Evolutionary conservation across 2,797 vertebrate species (phyloP).

Genomic region (Malacoctenus gilli): DNA sequence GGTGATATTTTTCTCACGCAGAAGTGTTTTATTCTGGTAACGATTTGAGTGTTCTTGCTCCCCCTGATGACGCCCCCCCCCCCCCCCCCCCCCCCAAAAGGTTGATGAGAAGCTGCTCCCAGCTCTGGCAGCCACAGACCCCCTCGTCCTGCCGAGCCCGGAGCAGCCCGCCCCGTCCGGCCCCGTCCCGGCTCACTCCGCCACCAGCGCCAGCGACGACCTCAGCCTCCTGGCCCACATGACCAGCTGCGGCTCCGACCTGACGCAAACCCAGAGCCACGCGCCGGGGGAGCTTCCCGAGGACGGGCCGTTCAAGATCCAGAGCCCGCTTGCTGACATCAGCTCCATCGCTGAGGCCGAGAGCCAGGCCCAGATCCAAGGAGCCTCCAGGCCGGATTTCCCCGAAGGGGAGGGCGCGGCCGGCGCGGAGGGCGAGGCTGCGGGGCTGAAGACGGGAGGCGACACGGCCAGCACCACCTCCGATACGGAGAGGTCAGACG

Average conservation of each 20-base stretch:
- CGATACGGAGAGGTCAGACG: slow-evolving; percentile 97
- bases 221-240: slow-evolving; percentile 96
- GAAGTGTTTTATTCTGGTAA: slow-evolving; percentile 1
- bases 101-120: slow-evolving; percentile 95
- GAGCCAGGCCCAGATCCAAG: slow-evolving; percentile 74
- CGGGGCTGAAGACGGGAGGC: slow-evolving; percentile 82
- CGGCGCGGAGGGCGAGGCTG: slow-evolving; percentile 83
- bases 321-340: slow-evolving; percentile 91
- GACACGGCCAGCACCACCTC: slow-evolving; percentile 94
- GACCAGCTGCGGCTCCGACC: slow-evolving; percentile 87
- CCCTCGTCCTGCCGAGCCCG: slow-evolving; percentile 87
- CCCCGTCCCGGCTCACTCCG: slow-evolving; percentile 54
- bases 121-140: slow-evolving; percentile 89
- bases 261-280: slow-evolving; percentile 85
- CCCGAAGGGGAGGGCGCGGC: slow-evolving; percentile 86
- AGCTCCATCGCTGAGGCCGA: slow-evolving; percentile 89
- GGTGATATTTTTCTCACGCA: background rate
- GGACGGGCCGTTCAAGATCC: slow-evolving; percentile 94
- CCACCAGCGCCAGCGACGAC: slow-evolving; percentile 89
- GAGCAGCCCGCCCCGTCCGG: slow-evolving; percentile 79
- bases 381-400: slow-evolving; percentile 73
- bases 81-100: slow-evolving; percentile 46
- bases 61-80: too few species aligned
- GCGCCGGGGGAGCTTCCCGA: slow-evolving; percentile 86
- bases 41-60: too few species aligned